Evolutionary conservation across 1,140 invertebrate species (phyloP).

Genomic region (Drosophila santomea): DNA sequence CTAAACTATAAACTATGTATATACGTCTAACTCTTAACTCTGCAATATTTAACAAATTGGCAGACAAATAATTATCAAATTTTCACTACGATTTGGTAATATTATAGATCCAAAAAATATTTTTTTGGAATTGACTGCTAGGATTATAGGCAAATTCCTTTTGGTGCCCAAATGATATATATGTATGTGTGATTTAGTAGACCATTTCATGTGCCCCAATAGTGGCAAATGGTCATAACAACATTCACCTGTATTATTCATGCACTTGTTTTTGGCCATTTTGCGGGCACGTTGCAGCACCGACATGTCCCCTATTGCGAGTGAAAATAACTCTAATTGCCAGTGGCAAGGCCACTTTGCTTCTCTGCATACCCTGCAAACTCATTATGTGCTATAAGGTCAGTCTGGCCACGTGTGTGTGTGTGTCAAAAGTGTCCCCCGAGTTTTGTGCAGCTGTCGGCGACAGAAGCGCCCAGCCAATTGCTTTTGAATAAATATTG

Average conservation of each 20-base stretch:
- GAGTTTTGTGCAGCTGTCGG: conserved; percentile 59
- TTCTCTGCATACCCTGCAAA: conserved; percentile 21
- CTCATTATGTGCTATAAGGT: conserved; percentile 3
- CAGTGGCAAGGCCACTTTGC: conserved; percentile 60
- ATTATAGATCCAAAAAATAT: too few species aligned
- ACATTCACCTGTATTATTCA: conserved; percentile 9
- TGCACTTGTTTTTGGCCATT: conserved; percentile 2
- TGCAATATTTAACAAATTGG: too few species aligned
- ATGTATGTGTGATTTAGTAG: background rate
- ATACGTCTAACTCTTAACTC: too few species aligned
- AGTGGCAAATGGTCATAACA: background rate
- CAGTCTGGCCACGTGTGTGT: conserved; percentile 52
- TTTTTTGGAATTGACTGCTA: too few species aligned
- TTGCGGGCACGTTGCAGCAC: conserved; percentile 3
- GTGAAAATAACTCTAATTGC: conserved; percentile 77
- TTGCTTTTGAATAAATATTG: conserved; percentile 65
- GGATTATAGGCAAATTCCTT: too few species aligned
- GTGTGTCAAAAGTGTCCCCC: conserved; percentile 57
- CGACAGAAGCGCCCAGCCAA: conserved; percentile 56
- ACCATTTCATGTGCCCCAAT: background rate
- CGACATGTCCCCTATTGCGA: conserved; percentile 54
- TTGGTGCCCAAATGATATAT: too few species aligned
- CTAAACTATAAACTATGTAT: too few species aligned
- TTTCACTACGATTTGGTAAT: too few species aligned
- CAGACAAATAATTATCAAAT: too few species aligned